Base-by-base conservation (phyloP, 2,888 invertebrate genomes). In the Zeuzera pyrina region DNA sequence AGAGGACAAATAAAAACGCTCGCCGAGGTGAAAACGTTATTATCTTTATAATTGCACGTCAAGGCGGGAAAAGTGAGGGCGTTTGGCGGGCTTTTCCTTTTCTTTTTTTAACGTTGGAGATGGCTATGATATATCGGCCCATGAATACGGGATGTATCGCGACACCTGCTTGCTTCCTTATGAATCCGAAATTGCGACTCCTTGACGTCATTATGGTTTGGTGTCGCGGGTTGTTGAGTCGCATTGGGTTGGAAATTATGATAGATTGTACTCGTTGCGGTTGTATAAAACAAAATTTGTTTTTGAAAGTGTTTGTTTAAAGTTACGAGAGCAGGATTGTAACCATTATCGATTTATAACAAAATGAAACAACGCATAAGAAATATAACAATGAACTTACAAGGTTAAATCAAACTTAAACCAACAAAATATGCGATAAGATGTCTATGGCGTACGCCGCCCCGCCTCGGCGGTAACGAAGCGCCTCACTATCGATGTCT, bases 11-110 rank as follows among this genome's bases (percentile, higher is more conserved):
- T 79, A 81, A 79, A 77, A 79, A 65, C 65, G 68, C 59, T 52
- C 56, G 65, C 53, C 63, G 71, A 74, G 74, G 70, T 76, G 79
- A 77, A 77, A 79, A 74, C 71, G 74, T 81, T 83, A 81, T 83
- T 83, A 83, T 81, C 79, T 79, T 77, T 83, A 76, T 83, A 83
- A 83, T 83, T 83, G 83, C 77, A 81, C 76, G 81, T 83, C 83
- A 81, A 69, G 69, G 57, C 63, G 66, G 65, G 65, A 64, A 66
- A 66, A 58, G 25, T 59, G 57, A 53, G 51, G 53, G 50, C 49
- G 47, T 52, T 52, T 41, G 53, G 52, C 52, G 60, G 55, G 55
- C 54, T 62, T 60, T 64, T 57, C 52, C 44, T 44, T 45, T 57
- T 54, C 54, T 49, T 54, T 63, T 61, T 66, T 67, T 57, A 58